Percentiles rank a stretch among this genome's conserved stretches.
Evolutionary conservation across 2,888 invertebrate genomes (phyloP).

Genomic region (Belgica antarctica): DNA sequence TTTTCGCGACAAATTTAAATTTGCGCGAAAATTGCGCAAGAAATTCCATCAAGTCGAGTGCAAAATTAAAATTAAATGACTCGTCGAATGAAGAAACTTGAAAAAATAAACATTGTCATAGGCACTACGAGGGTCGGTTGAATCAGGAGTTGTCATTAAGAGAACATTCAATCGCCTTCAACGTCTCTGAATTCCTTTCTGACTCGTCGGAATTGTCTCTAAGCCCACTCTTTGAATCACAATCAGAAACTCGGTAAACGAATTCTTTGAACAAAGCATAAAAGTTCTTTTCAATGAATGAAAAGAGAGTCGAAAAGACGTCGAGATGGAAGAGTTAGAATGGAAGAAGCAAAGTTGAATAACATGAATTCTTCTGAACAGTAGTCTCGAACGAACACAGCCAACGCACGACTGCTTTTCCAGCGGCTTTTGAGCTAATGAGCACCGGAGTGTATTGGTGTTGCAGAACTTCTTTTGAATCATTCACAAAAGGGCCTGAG

Average conservation of each 20-base stretch:
- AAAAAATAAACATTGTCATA: no score
- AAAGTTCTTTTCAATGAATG: neutral
- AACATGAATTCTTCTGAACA: slow-evolving; percentile 24
- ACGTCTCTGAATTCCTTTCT: no score
- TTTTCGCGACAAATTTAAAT: neutral
- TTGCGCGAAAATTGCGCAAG: slow-evolving; percentile 8
- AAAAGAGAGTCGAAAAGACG: neutral
- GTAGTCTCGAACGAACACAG: slow-evolving; percentile 14
- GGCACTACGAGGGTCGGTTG: no score
- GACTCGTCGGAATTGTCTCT: no score
- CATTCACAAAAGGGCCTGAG: neutral
- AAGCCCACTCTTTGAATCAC: no score
- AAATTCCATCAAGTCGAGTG: neutral
- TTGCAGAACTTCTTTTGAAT: neutral
- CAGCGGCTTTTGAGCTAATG: neutral
- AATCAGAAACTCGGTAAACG: no score
- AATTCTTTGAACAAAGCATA: neutral
- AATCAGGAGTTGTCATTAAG: no score
- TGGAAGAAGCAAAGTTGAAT: slow-evolving; percentile 23
- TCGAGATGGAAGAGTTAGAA: no score
- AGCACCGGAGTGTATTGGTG: neutral
- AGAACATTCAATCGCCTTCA: no score
- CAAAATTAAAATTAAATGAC: slow-evolving; percentile 1
- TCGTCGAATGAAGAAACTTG: no score
- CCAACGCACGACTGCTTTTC: neutral